These are phyloP conservation scores for Cassiopea xamachana DNA, from an alignment of 30 jellyfish, hydroid and myxozoan species.

Conservation along the genomic window DNA sequence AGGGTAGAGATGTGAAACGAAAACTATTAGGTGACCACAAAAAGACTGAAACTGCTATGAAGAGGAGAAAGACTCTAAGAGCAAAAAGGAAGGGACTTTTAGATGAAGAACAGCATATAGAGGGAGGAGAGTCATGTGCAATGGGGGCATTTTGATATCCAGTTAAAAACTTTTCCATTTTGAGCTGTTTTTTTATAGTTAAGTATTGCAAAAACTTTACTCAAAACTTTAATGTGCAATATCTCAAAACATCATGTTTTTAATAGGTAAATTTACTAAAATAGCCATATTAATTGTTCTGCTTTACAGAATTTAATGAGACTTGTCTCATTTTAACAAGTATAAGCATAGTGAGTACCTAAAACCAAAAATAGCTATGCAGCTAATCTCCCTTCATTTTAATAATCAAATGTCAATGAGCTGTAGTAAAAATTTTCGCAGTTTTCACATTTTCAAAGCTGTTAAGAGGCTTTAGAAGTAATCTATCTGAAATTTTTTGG, in stretches of 20 bases:
- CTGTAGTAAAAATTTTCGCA: not conserved
- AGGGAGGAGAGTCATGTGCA: constrained; percentile 51
- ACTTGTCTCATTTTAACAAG: constrained; percentile 1
- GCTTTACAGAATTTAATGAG: not conserved
- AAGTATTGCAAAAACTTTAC: not conserved
- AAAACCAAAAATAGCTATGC: not conserved
- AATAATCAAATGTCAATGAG: not conserved
- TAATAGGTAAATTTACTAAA: not conserved
- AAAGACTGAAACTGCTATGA: not conserved
- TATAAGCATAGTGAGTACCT: not conserved
- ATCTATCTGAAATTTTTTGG: not conserved
- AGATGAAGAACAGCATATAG: constrained; percentile 29
- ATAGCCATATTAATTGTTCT: not conserved
- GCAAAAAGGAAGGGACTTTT: constrained; percentile 42
- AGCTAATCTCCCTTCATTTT: not conserved
- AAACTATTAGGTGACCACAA: not conserved
- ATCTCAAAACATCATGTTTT: not conserved
- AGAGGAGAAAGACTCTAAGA: constrained; percentile 53
- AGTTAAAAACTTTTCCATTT: not conserved
- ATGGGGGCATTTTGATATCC: constrained; percentile 29
- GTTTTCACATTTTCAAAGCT: not conserved
- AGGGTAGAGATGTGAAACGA: constrained; percentile 9
- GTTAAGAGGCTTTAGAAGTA: not conserved
- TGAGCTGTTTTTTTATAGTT: not conserved
- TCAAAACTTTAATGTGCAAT: not conserved